These are phyloP conservation scores for Archips xylosteana DNA, from an alignment of 2,888 invertebrate species.

Conservation along the genomic window DNA sequence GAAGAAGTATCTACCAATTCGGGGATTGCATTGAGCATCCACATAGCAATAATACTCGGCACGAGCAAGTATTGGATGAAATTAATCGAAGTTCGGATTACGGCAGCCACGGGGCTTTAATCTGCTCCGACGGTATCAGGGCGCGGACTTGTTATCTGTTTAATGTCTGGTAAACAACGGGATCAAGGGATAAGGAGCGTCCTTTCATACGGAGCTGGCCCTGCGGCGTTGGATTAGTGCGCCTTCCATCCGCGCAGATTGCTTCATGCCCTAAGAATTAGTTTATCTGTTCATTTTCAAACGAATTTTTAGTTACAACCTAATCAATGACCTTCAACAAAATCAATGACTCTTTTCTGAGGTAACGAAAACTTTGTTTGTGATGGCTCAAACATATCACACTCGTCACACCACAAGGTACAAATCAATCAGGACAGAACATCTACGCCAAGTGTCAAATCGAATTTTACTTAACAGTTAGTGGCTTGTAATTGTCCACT, in stretches of 20 bases:
- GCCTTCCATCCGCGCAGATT: constrained; percentile 73
- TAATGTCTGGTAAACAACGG: constrained; percentile 87
- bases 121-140: constrained; percentile 82
- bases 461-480: constrained; percentile 55
- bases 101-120: constrained; percentile 77
- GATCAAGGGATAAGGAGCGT: constrained; percentile 85
- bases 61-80: constrained; percentile 81
- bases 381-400: neutral
- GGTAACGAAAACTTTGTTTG: neutral
- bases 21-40: constrained; percentile 24
- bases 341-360: neutral
- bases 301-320: neutral
- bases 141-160: constrained; percentile 86
- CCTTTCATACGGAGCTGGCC: constrained; percentile 81
- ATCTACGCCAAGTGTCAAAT: constrained; percentile 5
- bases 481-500: constrained; percentile 75
- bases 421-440: neutral
- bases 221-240: constrained; percentile 80
- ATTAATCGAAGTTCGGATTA: constrained; percentile 85
- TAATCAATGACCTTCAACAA: neutral
- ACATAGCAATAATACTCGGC: constrained; percentile 54
- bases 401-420: neutral
- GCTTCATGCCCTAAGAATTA: constrained; percentile 67
- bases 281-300: constrained; percentile 48
- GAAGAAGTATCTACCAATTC: neutral